phyloP scores from a whole-genome alignment of 2,888 invertebrate genomes.

The Lepetodrilus schrolli region DNA sequence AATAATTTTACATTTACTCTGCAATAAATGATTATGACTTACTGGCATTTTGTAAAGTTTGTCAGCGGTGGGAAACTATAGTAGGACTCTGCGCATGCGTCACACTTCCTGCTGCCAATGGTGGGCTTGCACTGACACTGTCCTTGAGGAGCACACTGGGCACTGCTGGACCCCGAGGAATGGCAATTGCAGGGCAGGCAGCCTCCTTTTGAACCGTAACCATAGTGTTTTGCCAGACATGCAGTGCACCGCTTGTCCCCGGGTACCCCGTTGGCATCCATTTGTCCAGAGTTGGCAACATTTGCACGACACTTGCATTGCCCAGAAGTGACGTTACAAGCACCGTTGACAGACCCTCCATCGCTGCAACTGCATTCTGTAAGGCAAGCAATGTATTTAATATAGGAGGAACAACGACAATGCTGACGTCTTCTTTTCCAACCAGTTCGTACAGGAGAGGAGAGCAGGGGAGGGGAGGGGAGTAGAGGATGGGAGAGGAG shows the following conservation, averaged over 20 bases:
- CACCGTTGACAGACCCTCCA: constrained; percentile 79
- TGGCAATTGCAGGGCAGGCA: constrained; percentile 46
- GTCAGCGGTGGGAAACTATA: too few species aligned
- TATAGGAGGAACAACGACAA: too few species aligned
- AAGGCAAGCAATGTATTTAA: too few species aligned
- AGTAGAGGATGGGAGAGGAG: too few species aligned
- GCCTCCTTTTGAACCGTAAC: constrained; percentile 38
- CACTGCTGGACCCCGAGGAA: constrained; percentile 29
- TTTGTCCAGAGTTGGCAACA: constrained; percentile 44
- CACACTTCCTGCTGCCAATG: constrained; percentile 40
- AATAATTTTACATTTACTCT: too few species aligned
- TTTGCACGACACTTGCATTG: constrained; percentile 84
- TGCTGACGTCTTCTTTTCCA: too few species aligned
- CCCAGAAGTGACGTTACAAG: constrained; percentile 81
- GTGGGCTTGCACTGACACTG: constrained; percentile 43
- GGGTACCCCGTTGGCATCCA: constrained; percentile 15
- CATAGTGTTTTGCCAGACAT: constrained; percentile 49
- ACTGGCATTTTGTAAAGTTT: constrained; percentile 82
- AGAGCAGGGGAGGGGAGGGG: too few species aligned
- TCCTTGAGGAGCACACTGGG: constrained; percentile 50
- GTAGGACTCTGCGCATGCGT: constrained; percentile 38
- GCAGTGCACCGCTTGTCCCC: constrained; percentile 45
- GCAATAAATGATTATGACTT: not conserved
- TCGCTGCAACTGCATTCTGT: constrained; percentile 86
- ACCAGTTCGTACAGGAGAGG: too few species aligned